phyloP scores from a whole-genome alignment of 1,140 invertebrate genomes.

The Drosophila suzukii region DNA sequence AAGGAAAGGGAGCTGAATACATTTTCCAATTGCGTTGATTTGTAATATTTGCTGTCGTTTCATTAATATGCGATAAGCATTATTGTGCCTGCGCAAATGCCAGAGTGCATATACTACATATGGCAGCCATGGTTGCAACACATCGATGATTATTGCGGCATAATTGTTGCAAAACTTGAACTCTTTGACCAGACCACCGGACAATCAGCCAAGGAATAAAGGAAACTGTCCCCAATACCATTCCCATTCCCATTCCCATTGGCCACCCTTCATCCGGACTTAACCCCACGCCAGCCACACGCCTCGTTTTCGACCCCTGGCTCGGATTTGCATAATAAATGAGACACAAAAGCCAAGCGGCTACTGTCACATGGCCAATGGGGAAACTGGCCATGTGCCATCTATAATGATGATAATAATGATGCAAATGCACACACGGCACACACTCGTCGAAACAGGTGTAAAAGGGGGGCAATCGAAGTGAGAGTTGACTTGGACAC shows the following conservation, averaged over 20 bases:
- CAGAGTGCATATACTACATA: background rate
- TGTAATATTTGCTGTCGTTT: slow-evolving; percentile 54
- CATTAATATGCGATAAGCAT: slow-evolving; percentile 53
- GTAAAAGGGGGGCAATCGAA: slow-evolving; percentile 37
- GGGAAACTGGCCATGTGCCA: slow-evolving; percentile 61
- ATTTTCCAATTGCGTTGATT: slow-evolving; percentile 55
- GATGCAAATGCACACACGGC: slow-evolving; percentile 51
- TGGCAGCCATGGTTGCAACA: slow-evolving; percentile 1
- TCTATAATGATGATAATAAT: slow-evolving; percentile 81
- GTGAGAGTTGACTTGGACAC: slow-evolving; percentile 44
- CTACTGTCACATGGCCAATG: slow-evolving; percentile 70
- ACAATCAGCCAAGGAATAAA: slow-evolving; percentile 34
- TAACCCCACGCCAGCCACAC: slow-evolving; percentile 21
- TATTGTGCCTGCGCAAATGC: slow-evolving; percentile 31
- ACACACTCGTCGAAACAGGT: slow-evolving; percentile 41
- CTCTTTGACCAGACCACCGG: slow-evolving; percentile 49
- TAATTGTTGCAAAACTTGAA: slow-evolving; percentile 67
- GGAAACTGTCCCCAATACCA: slow-evolving; percentile 13
- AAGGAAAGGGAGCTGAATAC: slow-evolving; percentile 11
- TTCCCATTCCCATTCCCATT: background rate
- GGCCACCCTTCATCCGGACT: slow-evolving; percentile 14
- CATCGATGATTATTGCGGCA: slow-evolving; percentile 15
- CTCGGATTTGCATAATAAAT: slow-evolving; percentile 79
- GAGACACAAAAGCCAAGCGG: slow-evolving; percentile 78
- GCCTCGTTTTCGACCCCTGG: slow-evolving; percentile 14